Base-by-base conservation (phyloP, 2,113 vertebrate species). In the Dolichotis patagonum region DNA sequence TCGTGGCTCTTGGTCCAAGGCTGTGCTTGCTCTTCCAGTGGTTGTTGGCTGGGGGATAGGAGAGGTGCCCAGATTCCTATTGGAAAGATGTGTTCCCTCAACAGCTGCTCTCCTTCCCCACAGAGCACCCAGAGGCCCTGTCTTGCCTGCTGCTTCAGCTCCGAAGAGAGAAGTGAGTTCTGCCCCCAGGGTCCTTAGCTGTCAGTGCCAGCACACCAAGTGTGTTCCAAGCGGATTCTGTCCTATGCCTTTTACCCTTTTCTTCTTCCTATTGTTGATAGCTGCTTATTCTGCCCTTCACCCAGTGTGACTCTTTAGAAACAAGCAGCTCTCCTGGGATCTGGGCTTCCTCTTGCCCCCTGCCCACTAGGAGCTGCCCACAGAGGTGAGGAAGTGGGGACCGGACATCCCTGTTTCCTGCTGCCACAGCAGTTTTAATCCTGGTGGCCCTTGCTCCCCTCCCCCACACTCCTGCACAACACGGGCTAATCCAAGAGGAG, bases 91-190 rank as follows among this genome's bases (percentile, higher is more conserved):
- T 7, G 0, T 10, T 54, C 69, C n/a, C 46, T 80, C 19, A 91
- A 12, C 38, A 85, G 67, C n/a, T 16, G 89, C 54, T 78, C 52
- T 0, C 67, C 46, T 60, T 78, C 67, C 19, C 69, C 86, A 0
- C 98, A 99, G 99, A 99, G 30, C 99, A 99, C 86, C 99, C 99
- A 0, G 99, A 99, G 97, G 99, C 99, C 1, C 96, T 99, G 7
- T 99, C 99, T 96, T 99, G 99, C 96, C 98, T 99, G 7, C 98
- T 99, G 90, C 99, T 99, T 86, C 99, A 99, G 98, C 99, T 99
- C 20, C 98, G 99, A 32, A 98, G 99, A 97, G 99, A 99, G 73
- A 99, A 99, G 99, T 99, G 97, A 88, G 98, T 98, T n/a, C 83
- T 17, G 1, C 35, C 30, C 16, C 7, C 12, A 0, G 49, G 10